A percentile compares a stretch with the other conserved stretches of the same genome.
These are phyloP conservation scores for Neomonachus schauinslandi DNA, from an alignment of 2,113 vertebrate species.

Conservation along the genomic window DNA sequence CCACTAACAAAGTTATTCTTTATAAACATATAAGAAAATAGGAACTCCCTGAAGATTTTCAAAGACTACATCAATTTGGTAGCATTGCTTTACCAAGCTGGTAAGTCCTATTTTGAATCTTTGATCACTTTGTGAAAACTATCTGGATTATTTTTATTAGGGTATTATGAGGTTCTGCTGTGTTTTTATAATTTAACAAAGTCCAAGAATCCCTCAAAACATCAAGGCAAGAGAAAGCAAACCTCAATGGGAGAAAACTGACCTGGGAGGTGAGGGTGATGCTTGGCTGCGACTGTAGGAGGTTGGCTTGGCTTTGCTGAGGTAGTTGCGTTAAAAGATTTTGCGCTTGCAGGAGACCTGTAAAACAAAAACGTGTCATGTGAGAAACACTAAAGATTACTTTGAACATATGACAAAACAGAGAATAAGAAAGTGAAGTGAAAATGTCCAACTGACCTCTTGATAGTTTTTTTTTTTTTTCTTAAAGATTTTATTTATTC, in stretches of 20 bases:
- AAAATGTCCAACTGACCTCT: neutral
- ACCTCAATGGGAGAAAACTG: slow-evolving; percentile 39
- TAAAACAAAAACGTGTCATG: slow-evolving; percentile 58
- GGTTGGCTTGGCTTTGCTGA: slow-evolving; percentile 99
- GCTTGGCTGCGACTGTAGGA: slow-evolving; percentile 98
- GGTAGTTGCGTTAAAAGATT: slow-evolving; percentile 99
- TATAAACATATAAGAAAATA: neutral
- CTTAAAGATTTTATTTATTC: no score
- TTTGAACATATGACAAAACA: neutral
- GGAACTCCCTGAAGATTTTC: neutral
- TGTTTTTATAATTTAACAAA: neutral
- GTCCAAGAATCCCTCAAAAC: neutral
- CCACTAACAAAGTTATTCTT: neutral
- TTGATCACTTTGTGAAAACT: neutral
- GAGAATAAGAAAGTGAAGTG: neutral
- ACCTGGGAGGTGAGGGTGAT: slow-evolving; percentile 99
- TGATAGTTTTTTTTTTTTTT: fast-evolving
- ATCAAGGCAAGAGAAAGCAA: neutral
- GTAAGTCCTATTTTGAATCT: neutral
- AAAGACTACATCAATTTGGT: neutral
- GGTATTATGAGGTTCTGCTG: neutral
- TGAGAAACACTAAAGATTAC: neutral
- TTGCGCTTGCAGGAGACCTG: slow-evolving; percentile 97
- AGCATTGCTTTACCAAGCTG: neutral
- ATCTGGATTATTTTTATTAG: neutral